These are phyloP conservation scores for Hesperia comma DNA, from an alignment of 2,888 invertebrate genomes.

Conservation along the genomic window DNA sequence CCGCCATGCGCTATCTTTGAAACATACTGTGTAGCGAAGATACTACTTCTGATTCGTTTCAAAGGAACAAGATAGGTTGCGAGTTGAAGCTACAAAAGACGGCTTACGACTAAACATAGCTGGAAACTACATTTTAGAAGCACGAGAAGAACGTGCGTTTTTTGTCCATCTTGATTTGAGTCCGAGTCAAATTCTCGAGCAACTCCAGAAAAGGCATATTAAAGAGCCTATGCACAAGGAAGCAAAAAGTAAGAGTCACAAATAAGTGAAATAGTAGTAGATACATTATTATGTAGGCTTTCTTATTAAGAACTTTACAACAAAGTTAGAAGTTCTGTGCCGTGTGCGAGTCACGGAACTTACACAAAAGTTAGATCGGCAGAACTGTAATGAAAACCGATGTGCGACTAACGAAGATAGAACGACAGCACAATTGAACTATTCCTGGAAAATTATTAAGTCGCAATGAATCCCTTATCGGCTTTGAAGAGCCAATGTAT, in stretches of 20 bases:
- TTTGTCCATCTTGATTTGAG: constrained; percentile 11
- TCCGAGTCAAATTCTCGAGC: not conserved
- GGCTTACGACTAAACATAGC: constrained; percentile 2
- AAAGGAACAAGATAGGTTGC: constrained; percentile 18
- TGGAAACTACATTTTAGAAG: not conserved
- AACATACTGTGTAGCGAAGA: constrained; percentile 11
- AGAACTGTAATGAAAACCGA: constrained; percentile 70
- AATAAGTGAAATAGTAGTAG: constrained; percentile 29
- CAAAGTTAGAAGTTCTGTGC: constrained; percentile 9
- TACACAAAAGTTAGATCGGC: constrained; percentile 56
- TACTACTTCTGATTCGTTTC: constrained; percentile 12
- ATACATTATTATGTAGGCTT: constrained; percentile 44
- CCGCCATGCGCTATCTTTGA: not conserved
- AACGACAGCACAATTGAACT: constrained; percentile 50
- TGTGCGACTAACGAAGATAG: constrained; percentile 68
- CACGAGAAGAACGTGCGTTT: constrained; percentile 6
- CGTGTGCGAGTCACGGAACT: constrained; percentile 49
- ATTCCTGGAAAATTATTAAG: constrained; percentile 30
- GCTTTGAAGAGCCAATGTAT: constrained; percentile 58
- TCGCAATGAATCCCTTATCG: constrained; percentile 17
- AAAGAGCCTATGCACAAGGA: not conserved
- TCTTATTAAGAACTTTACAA: constrained; percentile 10
- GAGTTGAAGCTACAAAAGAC: constrained; percentile 17
- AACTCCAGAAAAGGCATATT: not conserved
- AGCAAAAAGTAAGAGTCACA: not conserved